These are phyloP conservation scores for Drosophila formosana DNA, from an alignment of 2,888 invertebrate genomes.

Conservation along the genomic window DNA sequence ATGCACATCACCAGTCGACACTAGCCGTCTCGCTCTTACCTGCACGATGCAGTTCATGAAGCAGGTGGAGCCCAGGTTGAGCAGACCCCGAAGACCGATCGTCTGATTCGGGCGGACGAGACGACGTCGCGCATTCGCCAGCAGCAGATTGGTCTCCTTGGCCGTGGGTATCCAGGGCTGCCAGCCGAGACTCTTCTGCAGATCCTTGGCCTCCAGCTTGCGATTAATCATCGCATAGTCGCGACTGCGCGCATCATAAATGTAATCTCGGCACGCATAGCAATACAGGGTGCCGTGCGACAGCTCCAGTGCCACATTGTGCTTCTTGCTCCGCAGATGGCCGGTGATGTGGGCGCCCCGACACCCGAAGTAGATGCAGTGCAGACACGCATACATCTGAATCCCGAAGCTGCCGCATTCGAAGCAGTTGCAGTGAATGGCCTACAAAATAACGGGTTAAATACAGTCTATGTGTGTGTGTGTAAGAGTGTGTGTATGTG, in stretches of 20 bases:
- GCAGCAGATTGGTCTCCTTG: slow-evolving; percentile 91
- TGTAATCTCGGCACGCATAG: slow-evolving; percentile 95
- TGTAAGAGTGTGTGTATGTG: background rate
- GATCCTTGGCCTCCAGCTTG: slow-evolving; percentile 87
- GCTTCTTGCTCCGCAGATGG: slow-evolving; percentile 93
- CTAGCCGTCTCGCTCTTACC: slow-evolving; percentile 82
- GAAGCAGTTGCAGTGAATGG: slow-evolving; percentile 92
- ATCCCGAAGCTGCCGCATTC: slow-evolving; percentile 92
- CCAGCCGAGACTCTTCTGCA: slow-evolving; percentile 88
- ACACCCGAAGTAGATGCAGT: slow-evolving; percentile 97
- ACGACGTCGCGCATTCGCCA: slow-evolving; percentile 91
- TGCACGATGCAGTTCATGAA: slow-evolving; percentile 99
- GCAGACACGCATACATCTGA: slow-evolving; percentile 93
- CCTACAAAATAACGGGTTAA: slow-evolving; percentile 86
- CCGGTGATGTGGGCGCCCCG: slow-evolving; percentile 94
- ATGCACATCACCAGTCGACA: background rate
- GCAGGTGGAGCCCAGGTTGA: slow-evolving; percentile 98
- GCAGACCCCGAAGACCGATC: slow-evolving; percentile 95
- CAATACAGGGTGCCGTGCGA: slow-evolving; percentile 96
- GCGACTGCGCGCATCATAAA: slow-evolving; percentile 92
- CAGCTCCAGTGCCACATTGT: slow-evolving; percentile 94
- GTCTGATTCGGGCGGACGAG: slow-evolving; percentile 93
- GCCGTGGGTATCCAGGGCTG: slow-evolving; percentile 92
- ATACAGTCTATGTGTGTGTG: background rate
- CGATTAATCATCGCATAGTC: slow-evolving; percentile 87